These are phyloP conservation scores for Synodontis membranacea DNA, from an alignment of 2,113 vertebrate genomes.

Conservation along the genomic window DNA sequence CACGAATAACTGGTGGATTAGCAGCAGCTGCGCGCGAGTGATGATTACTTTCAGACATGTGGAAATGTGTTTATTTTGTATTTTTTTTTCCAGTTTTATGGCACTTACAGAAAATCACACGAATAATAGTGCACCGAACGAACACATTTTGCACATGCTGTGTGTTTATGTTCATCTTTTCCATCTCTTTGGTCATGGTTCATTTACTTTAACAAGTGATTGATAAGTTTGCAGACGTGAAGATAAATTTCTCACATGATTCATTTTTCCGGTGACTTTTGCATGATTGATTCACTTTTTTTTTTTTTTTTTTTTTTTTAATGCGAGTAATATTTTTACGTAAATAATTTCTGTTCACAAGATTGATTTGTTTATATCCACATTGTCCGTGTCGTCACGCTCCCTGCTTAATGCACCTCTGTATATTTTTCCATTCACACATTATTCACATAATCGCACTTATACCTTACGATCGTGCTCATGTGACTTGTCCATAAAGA, in stretches of 20 bases:
- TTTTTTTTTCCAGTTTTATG: too few relatives aligned
- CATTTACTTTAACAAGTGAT: too few relatives aligned
- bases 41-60: background rate
- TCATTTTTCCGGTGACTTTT: background rate
- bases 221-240: too few relatives aligned
- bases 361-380: too few relatives aligned
- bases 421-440: rapidly evolving
- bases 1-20: slow-evolving; percentile 26
- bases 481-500: background rate
- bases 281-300: too few relatives aligned
- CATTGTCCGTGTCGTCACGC: background rate
- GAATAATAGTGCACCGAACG: too few relatives aligned
- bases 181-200: background rate
- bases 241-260: background rate
- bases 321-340: too few relatives aligned
- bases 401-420: background rate
- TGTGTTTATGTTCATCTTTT: background rate
- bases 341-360: too few relatives aligned
- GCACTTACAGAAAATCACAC: too few relatives aligned
- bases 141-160: too few relatives aligned
- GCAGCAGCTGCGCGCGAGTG: background rate
- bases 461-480: background rate
- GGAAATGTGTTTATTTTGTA: too few relatives aligned
- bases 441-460: background rate
- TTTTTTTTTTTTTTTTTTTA: too few relatives aligned